These are phyloP conservation scores for Darevskia nairensis DNA, from an alignment of 2,797 vertebrate genomes.

Conservation along the genomic window DNA sequence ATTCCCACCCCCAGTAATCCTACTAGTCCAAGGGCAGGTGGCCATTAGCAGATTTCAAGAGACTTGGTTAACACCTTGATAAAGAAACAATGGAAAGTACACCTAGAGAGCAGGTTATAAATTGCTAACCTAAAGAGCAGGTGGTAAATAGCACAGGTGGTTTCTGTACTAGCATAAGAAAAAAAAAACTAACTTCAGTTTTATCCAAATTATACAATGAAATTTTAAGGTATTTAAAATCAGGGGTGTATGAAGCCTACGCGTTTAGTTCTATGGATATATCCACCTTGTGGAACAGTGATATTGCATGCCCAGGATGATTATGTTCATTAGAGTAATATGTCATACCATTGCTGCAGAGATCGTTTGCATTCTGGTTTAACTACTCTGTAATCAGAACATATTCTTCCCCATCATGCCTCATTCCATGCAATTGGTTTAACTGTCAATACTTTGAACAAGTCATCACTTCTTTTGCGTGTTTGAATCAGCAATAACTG, in stretches of 20 bases:
- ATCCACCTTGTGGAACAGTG: neutral
- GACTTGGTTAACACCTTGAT: constrained; percentile 52
- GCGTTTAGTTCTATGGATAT: constrained; percentile 12
- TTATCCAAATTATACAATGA: constrained; percentile 43
- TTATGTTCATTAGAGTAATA: neutral
- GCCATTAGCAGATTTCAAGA: constrained; percentile 25
- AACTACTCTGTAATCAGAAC: neutral
- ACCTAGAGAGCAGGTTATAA: constrained; percentile 27
- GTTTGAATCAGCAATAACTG: neutral
- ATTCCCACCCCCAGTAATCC: constrained; percentile 15
- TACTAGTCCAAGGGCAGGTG: neutral
- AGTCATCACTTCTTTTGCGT: neutral
- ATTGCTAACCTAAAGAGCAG: constrained; percentile 55
- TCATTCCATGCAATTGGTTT: neutral
- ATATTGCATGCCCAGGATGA: neutral
- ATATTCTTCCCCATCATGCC: neutral
- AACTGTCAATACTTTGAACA: constrained; percentile 3
- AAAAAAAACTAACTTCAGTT: constrained; percentile 56
- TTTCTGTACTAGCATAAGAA: constrained; percentile 60
- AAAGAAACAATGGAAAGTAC: constrained; percentile 59
- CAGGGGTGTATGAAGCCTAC: neutral
- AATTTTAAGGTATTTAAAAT: constrained; percentile 8
- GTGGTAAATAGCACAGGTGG: constrained; percentile 58
- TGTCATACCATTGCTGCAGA: neutral
- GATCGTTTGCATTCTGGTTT: neutral